Evolutionary conservation across 2,797 vertebrate genomes (phyloP).

Genomic region (Sebastes itinus): DNA sequence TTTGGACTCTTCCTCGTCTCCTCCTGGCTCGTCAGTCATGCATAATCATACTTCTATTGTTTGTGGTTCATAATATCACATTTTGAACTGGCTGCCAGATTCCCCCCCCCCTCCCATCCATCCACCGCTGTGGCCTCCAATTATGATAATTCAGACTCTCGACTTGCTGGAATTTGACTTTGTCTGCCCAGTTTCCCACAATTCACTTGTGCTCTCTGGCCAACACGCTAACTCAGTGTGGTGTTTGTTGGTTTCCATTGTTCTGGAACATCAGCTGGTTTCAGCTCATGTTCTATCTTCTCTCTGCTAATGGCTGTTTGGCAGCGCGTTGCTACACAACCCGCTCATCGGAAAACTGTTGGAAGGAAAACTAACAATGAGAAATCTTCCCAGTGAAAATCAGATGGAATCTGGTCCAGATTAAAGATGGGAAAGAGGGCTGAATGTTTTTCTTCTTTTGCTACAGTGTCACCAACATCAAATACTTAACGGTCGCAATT

Average conservation of each 20-base stretch:
- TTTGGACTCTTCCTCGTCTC: slow-evolving; percentile 13
- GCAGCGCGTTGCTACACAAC: neutral
- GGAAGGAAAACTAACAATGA: no score
- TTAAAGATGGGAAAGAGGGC: no score
- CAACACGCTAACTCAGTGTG: neutral
- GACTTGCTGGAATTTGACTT: slow-evolving; percentile 59
- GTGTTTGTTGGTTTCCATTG: slow-evolving; percentile 18
- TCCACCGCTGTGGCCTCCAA: slow-evolving; percentile 58
- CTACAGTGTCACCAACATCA: no score
- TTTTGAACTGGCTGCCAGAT: slow-evolving; percentile 60
- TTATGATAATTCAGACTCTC: slow-evolving; percentile 73
- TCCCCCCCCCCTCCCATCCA: slow-evolving; percentile 5
- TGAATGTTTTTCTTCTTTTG: no score
- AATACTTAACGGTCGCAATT: no score
- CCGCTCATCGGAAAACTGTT: no score
- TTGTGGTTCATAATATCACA: slow-evolving; percentile 63
- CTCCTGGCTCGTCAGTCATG: slow-evolving; percentile 11
- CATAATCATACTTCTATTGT: slow-evolving; percentile 66
- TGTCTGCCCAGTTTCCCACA: slow-evolving; percentile 55
- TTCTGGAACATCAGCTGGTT: neutral
- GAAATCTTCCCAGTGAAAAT: no score
- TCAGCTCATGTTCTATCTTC: neutral
- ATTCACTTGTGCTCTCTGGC: slow-evolving; percentile 27
- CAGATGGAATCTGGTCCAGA: no score
- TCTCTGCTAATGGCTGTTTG: neutral